A percentile compares a stretch with the other conserved stretches of the same genome.
phyloP scores from a whole-genome alignment of 53 echinoderm and acorn worm species.

The Arbacia lixula region DNA sequence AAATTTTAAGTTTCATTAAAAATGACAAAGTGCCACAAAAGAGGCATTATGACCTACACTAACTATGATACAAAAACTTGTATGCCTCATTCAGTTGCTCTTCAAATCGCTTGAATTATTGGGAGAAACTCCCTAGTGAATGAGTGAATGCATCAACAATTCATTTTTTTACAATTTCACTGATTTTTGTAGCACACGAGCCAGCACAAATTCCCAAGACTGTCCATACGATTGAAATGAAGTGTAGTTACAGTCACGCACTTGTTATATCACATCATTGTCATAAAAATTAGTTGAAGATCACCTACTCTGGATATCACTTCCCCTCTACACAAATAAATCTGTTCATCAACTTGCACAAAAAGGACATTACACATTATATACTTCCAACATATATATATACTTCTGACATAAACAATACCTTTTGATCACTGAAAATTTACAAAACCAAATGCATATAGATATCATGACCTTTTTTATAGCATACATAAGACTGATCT shows the following conservation, averaged over 20 bases:
- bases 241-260: constrained; percentile 18
- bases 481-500: background rate
- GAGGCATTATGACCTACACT: constrained; percentile 19
- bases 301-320: constrained; percentile 3
- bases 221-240: constrained; percentile 12
- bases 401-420: constrained; percentile 48
- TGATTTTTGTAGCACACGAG: constrained; percentile 46
- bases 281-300: constrained; percentile 4
- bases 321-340: constrained; percentile 49
- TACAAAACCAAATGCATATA: constrained; percentile 59
- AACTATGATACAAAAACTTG: constrained; percentile 6
- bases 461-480: constrained; percentile 25
- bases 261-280: constrained; percentile 2
- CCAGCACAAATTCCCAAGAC: constrained; percentile 27
- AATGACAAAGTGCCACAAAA: constrained; percentile 39
- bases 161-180: background rate
- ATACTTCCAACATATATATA: constrained; percentile 55
- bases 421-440: constrained; percentile 50
- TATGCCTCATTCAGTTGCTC: constrained; percentile 10
- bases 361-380: constrained; percentile 32
- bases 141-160: background rate
- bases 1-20: constrained; percentile 13
- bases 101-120: background rate
- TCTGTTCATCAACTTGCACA: constrained; percentile 36
- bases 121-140: background rate